Conservation (phyloP, 2,113 vertebrate species). For the Bufo gargarizans region DNA sequence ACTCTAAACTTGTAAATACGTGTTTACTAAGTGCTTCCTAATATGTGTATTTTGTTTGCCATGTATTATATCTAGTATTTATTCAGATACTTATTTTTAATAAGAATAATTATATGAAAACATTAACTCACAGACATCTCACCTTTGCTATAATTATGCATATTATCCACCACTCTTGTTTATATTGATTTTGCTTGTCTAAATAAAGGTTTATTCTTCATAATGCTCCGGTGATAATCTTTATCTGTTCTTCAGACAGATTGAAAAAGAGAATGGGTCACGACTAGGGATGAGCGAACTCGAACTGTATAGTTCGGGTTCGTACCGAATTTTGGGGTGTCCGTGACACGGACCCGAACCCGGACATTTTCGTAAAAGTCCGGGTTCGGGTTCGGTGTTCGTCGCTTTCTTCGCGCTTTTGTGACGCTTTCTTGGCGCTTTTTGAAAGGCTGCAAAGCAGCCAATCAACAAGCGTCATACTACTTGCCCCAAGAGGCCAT, state of each 20-base stretch:
- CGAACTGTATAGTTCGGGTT: no score
- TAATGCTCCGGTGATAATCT: neutral
- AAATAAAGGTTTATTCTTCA: neutral
- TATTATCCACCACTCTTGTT: neutral
- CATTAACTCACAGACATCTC: neutral
- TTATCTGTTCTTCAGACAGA: neutral
- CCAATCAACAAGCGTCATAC: no score
- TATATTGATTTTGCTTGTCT: neutral
- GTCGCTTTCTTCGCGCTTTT: no score
- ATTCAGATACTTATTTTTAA: conserved; percentile 20
- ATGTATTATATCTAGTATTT: neutral
- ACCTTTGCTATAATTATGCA: neutral
- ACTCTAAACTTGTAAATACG: conserved; percentile 5
- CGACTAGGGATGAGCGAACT: no score
- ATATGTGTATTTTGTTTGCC: conserved; percentile 9
- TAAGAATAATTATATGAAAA: neutral
- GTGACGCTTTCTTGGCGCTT: no score
- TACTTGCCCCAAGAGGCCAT: no score
- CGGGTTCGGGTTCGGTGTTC: no score
- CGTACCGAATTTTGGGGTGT: no score
- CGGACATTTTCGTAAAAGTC: no score
- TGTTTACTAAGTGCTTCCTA: conserved; percentile 33
- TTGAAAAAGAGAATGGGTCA: neutral
- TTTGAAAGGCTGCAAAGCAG: no score
- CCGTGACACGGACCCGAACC: no score